Base-by-base conservation (phyloP, 2,113 vertebrate species). In the Trichomycterus rosablanca region DNA sequence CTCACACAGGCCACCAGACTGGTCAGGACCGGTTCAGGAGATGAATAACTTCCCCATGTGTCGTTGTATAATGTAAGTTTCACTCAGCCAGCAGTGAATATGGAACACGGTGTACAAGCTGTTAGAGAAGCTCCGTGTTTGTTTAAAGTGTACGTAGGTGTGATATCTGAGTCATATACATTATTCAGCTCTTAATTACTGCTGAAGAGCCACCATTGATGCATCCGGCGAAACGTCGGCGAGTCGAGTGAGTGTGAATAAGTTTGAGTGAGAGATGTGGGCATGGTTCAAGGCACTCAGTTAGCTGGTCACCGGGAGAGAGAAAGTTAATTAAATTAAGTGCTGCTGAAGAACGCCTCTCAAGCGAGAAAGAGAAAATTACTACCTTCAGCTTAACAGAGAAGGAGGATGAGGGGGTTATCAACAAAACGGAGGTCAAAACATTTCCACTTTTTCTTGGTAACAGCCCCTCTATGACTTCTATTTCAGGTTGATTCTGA, bases 271-370 rank as follows among this genome's bases (percentile, higher is more conserved):
- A 65, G 14, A 32, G 9, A 59, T 35, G 18, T 15, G 15, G 55
- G 24, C 18, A 37, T 35, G 43, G 44, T 20, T 42, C 16, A 56
- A 55, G 45, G 52, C 2, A 46, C 20, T 16, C 4, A 3, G 42
- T 52, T 42, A 62, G 49, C 52, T 42, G 22, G 58, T 66, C 57
- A 66, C 37, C 34, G 4, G 9, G 24, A 61, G 24, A 43, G 14
- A 40, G 32, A 66, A 39, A 15, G 34, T 58, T 45, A 68, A 61
- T 65, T 48, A 57, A 68, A 56, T 66, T 51, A 68, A 61, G 39
- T 55, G 46, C n/a, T 46, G 34, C 23, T 54, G 22, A 54, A 35
- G 22, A 56, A 42, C 7, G 11, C 15, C 42, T 44, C 30, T 35
- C 20, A 26, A 3, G 34, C 20, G 37, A 11, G 3, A 70, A 26